Base-by-base conservation (phyloP, 2,797 vertebrate species). In the Cynodonichthys magdalenae region DNA sequence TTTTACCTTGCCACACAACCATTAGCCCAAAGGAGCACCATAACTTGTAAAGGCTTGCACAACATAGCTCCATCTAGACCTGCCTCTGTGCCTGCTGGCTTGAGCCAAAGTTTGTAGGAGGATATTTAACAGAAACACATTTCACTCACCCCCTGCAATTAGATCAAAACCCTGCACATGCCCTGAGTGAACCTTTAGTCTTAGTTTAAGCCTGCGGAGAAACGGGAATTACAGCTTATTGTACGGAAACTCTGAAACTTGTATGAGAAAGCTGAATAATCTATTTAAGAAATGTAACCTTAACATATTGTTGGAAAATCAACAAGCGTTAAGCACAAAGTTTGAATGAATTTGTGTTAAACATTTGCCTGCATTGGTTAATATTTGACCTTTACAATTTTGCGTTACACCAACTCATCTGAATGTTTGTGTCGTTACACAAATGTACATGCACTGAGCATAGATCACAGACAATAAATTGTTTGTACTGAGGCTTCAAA, bases 41-140 rank as follows among this genome's bases (percentile, higher is more conserved):
- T 47, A 49, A 77, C 92, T 51, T 90, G 92, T 82, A 66, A 59
- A 80, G 80, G 84, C 91, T 75, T 91, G 93, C 75, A 77, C n/a
- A 28, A 17, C 20, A 48, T 18, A 18, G 58, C 14, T 76, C 48
- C 48, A 70, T 62, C 47, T 71, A 83, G 74, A 67, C 58, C 49
- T 75, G 66, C 65, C 66, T 69, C 41, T 31, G 47, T 62, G 77
- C 74, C 69, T 74, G 79, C 53, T 59, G 56, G 69, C 72, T 50
- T 28, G 14, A 39, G 60, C 56, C 61, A 67, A 56, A 81, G 70
- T 62, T 77, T 87, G 78, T 47, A 71, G 65, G 71, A 55, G 45
- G 49, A 70, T 59, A 44, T 80, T 79, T 65, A 59, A 69, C 53
- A 59, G 53, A 57, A 59, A 83, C 66, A 80, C 62, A 82, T 81